Evolutionary conservation across 2,797 vertebrate genomes (phyloP).

Genomic region (Betta splendens): DNA sequence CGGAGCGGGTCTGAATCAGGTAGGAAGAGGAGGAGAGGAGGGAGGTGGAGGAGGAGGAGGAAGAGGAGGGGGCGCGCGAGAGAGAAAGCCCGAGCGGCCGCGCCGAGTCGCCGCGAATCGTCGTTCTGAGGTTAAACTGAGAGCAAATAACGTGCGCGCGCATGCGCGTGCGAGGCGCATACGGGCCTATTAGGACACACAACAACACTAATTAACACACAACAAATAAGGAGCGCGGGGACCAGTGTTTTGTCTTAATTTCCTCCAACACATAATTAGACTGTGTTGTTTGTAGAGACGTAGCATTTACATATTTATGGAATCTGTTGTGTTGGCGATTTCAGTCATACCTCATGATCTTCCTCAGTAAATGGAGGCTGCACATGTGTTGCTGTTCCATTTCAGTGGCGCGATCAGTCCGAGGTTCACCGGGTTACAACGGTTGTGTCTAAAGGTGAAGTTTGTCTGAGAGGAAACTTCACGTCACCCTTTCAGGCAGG

Average conservation of each 20-base stretch:
- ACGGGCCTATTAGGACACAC: not conserved
- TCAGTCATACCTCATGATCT: too few relatives aligned
- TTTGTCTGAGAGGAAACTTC: too few relatives aligned
- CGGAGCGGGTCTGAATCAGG: slow-evolving; percentile 78
- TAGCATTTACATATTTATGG: too few relatives aligned
- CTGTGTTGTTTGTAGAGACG: too few relatives aligned
- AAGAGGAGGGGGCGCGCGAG: slow-evolving; percentile 1
- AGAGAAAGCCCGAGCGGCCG: slow-evolving; percentile 26
- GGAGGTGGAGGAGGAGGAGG: slow-evolving; percentile 17
- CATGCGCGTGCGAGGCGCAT: slow-evolving; percentile 5
- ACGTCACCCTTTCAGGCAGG: too few relatives aligned
- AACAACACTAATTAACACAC: slow-evolving; percentile 1
- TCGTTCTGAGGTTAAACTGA: slow-evolving; percentile 59
- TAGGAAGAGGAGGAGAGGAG: slow-evolving; percentile 66
- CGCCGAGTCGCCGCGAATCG: slow-evolving; percentile 35
- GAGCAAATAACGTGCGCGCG: slow-evolving; percentile 43
- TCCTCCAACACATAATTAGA: not conserved
- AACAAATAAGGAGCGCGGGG: not conserved
- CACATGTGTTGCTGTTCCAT: too few relatives aligned
- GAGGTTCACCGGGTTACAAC: too few relatives aligned
- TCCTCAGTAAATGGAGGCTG: too few relatives aligned
- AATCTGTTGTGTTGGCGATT: too few relatives aligned
- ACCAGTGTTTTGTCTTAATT: too few relatives aligned
- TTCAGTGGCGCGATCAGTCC: too few relatives aligned
- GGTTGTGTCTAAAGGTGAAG: too few relatives aligned